Evolutionary conservation across 1,140 invertebrate genomes (phyloP), one percentile per base, ranked within the genome.

Genomic region (Aphis craccivora): DNA sequence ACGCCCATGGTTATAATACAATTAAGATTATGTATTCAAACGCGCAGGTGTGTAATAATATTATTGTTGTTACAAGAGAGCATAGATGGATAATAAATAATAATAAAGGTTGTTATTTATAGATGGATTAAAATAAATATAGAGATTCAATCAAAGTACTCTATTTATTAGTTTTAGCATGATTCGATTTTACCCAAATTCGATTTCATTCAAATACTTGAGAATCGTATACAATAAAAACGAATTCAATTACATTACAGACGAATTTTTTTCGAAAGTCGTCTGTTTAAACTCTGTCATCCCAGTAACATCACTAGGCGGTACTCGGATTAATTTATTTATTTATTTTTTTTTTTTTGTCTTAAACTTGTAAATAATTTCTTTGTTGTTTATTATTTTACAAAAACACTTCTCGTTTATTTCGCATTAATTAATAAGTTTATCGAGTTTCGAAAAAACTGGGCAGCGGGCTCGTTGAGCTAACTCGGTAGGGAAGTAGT

Each of bases 131-230:
- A 88, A 88, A 88, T 20, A 35, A 37, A 89, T 55, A 18, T 25
- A 37, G 48, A 37, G n/a, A 55, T 89, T 23, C n/a, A 14, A 89
- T 30, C 43, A 89, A 89, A 89, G 87, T 89, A 8, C 87, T 55
- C 48, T 89, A 89, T 89, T 89, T 89, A 55, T 89, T 89, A 89
- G 87, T 53, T 55, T 53, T 55, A 55, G 87, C 87, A 55, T 89
- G 43, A 89, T 89, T 53, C 48, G 51, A 89, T 89, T 89, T 89
- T 89, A 88, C 45, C 43, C 43, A 48, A 88, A 88, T 88, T 88
- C 86, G n/a, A 48, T 48, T 45, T 53, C 45, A 89, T 51, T 35
- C 30, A 88, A 53, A 53, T 89, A 40, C 48, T 37, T 23, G 25
- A 55, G 45, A n/a, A 20, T 88, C 9, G 43, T 53, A 88, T 40